These are phyloP conservation scores for Cladorhizidae sp. DNA, from an alignment of 37 sponge, comb jelly and placozoan species.

Conservation along the genomic window DNA sequence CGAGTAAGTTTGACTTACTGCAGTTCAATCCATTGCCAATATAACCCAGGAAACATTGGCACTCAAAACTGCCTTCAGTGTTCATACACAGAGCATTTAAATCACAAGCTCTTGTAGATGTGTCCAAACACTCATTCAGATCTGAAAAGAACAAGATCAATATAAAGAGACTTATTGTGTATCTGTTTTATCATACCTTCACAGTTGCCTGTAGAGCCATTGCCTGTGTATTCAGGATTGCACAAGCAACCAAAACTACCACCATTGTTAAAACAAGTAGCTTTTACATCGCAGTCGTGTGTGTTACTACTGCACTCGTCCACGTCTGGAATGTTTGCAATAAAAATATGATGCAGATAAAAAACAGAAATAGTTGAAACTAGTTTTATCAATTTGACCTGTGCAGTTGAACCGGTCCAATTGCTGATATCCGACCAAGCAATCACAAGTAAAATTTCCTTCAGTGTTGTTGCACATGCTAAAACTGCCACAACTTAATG, in stretches of 20 bases:
- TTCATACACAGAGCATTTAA: conserved; percentile 30
- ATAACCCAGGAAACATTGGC: conserved; percentile 49
- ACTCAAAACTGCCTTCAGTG: conserved; percentile 55
- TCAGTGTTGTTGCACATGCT: conserved; percentile 9
- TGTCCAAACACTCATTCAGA: conserved; percentile 33
- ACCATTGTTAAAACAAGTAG: conserved; percentile 31
- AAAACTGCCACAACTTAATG: not conserved
- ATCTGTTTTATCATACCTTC: not conserved
- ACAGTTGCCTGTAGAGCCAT: conserved; percentile 13
- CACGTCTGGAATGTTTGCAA: conserved; percentile 13
- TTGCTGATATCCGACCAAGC: conserved; percentile 5
- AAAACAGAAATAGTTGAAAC: not conserved
- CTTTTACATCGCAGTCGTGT: conserved; percentile 14
- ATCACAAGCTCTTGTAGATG: conserved; percentile 13
- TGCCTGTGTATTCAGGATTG: conserved; percentile 30
- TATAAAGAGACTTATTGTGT: not conserved
- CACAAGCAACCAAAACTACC: conserved; percentile 47
- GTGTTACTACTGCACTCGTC: conserved; percentile 24
- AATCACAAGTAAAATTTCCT: conserved; percentile 25
- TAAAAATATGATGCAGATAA: not conserved
- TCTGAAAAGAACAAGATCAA: not conserved
- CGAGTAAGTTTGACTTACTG: not conserved
- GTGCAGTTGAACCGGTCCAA: not conserved
- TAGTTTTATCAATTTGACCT: not conserved
- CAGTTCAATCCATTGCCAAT: not conserved